Evolutionary conservation across 2,888 invertebrate genomes (phyloP).

Genomic region (Dione vanillae): DNA sequence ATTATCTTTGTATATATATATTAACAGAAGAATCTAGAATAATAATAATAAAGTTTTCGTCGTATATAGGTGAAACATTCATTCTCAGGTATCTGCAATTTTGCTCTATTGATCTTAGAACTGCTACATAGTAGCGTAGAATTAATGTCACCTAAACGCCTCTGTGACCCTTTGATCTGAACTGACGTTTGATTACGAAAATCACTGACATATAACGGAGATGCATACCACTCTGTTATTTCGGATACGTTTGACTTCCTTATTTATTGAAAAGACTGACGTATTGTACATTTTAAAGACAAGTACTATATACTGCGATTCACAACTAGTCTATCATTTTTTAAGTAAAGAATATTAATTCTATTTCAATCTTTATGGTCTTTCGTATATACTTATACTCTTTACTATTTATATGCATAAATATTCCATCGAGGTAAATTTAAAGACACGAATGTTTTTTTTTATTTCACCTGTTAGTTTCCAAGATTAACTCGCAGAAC

Average conservation of each 20-base stretch:
- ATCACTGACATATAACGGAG: conserved; percentile 1
- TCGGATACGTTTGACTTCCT: not conserved
- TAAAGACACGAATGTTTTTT: no score
- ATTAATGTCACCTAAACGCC: not conserved
- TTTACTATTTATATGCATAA: no score
- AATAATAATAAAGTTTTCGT: no score
- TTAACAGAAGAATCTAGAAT: not conserved
- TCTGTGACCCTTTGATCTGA: not conserved
- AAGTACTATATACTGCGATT: no score
- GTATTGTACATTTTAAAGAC: not conserved
- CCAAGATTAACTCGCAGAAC: no score
- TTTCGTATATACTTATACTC: not conserved
- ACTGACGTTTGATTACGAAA: conserved; percentile 11
- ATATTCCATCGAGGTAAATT: no score
- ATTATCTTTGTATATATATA: not conserved
- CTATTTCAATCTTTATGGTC: not conserved
- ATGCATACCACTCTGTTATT: conserved; percentile 2
- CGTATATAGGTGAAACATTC: no score
- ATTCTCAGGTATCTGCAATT: not conserved
- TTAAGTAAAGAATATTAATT: no score
- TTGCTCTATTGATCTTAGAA: not conserved
- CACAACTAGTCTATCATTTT: no score
- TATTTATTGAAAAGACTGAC: not conserved
- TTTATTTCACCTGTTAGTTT: no score
- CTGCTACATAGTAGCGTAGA: not conserved